Evolutionary conservation across 1,140 invertebrate species (phyloP), one percentile per base, ranked within the genome.

Genomic region (Delia radicum): DNA sequence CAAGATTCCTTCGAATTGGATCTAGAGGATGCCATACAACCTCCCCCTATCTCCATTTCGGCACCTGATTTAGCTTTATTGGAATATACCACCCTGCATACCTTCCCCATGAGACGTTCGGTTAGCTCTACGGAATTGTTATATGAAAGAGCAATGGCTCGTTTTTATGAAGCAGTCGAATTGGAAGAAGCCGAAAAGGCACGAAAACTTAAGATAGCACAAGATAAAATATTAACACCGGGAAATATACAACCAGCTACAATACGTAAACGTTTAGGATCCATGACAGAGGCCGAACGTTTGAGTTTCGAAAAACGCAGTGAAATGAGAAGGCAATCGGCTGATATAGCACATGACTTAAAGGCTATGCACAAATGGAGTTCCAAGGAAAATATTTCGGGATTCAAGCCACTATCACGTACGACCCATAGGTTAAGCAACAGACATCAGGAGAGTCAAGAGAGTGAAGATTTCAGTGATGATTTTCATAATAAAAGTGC

Each of bases 41-140:
- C 93, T 29, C 93, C 93, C 1, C 93, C 93, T 1, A 89, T 94
- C 74, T 95, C 94, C 0, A 87, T 94, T 24, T 95, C 93, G 1
- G 90, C 94, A 2, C 94, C 94, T 0, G 93, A 94, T 82, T 82
- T 95, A 61, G 89, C 90, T 76, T 85, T 87, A 15, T 67, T 85
- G 12, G 87, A 89, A 79, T 82, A 86, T 15, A 85, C 84, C 26
- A 80, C 86, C 73, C 81, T 89, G 67, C 84, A 85, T 37, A 85
- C 88, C 7, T 85, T 85, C 31, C 83, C 83, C 8, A 55, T 85
- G 8, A 90, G 93, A 8, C 89, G 91, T 77, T 93, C 93, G 0
- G 92, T 94, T 7, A 95, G 94, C 80, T 95, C 94, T 0, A 93
- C 93, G 0, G 94, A 95, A 81, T 86, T 95, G 7, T 87, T 95